Conservation (phyloP, 2,797 vertebrate genomes). For the Philypnodon macrostomus region DNA sequence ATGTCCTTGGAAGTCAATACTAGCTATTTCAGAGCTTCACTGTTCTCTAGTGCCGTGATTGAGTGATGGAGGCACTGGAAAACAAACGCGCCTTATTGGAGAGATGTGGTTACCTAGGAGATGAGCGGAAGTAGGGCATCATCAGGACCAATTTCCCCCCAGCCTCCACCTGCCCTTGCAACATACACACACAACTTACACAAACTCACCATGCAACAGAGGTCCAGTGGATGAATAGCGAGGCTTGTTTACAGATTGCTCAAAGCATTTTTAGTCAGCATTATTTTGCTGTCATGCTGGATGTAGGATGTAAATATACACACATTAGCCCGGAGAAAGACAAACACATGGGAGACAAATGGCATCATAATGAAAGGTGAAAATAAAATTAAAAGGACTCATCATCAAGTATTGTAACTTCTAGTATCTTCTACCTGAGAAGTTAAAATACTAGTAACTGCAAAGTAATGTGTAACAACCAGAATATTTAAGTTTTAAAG, state of each 20-base stretch:
- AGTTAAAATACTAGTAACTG: no score
- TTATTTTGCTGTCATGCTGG: background rate
- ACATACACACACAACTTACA: conserved; percentile 6
- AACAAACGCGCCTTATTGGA: conserved; percentile 35
- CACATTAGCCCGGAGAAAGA: background rate
- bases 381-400: background rate
- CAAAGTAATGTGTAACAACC: no score
- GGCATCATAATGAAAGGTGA: background rate
- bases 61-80: conserved; percentile 3
- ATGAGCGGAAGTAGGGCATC: conserved; percentile 58
- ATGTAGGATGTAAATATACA: conserved; percentile 2
- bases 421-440: no score
- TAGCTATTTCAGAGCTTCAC: background rate
- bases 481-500: no score
- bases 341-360: background rate
- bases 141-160: conserved; percentile 23
- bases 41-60: background rate
- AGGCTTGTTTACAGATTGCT: no score
- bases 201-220: conserved; percentile 1
- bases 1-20: background rate
- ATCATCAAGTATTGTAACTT: no score
- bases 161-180: conserved; percentile 18
- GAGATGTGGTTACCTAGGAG: conserved; percentile 56
- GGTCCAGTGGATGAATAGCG: no score
- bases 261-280: background rate